Evolutionary conservation across 2,797 vertebrate species (phyloP).

Genomic region (Todus mexicanus): DNA sequence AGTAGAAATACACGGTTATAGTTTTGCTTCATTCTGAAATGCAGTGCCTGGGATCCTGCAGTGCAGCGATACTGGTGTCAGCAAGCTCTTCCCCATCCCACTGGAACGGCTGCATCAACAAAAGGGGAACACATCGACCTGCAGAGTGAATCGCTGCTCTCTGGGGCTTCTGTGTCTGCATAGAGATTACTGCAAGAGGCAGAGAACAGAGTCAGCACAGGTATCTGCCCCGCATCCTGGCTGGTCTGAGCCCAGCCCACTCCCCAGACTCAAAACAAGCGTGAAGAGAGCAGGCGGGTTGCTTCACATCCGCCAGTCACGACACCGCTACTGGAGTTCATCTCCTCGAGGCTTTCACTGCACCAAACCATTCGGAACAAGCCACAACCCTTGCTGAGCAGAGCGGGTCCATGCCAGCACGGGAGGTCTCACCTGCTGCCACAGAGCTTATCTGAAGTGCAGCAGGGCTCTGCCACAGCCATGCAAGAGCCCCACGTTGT

Average conservation of each 20-base stretch:
- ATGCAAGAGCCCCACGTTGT: background rate
- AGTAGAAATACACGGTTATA: conserved; percentile 42
- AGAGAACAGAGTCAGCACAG: background rate
- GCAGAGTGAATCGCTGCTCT: conserved; percentile 48
- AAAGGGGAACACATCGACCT: conserved; percentile 54
- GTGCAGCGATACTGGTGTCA: conserved; percentile 24
- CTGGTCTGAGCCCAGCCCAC: background rate
- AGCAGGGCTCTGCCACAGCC: background rate
- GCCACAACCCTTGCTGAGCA: background rate
- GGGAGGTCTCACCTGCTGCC: background rate
- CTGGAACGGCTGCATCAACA: conserved; percentile 31
- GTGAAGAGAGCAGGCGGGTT: background rate
- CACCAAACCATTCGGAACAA: background rate
- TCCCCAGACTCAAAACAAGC: background rate
- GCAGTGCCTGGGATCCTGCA: conserved; percentile 24
- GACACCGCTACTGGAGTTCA: background rate
- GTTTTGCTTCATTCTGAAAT: conserved; percentile 31
- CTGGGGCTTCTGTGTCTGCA: conserved; percentile 63
- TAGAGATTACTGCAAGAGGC: conserved; percentile 75
- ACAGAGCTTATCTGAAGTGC: background rate
- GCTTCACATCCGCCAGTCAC: background rate
- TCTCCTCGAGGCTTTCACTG: background rate
- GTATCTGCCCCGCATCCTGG: fast-evolving
- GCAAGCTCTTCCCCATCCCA: conserved; percentile 49
- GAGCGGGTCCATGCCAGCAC: background rate